phyloP scores from a whole-genome alignment of 2,888 invertebrate genomes.

The Gymnoscelis rufifasciata region DNA sequence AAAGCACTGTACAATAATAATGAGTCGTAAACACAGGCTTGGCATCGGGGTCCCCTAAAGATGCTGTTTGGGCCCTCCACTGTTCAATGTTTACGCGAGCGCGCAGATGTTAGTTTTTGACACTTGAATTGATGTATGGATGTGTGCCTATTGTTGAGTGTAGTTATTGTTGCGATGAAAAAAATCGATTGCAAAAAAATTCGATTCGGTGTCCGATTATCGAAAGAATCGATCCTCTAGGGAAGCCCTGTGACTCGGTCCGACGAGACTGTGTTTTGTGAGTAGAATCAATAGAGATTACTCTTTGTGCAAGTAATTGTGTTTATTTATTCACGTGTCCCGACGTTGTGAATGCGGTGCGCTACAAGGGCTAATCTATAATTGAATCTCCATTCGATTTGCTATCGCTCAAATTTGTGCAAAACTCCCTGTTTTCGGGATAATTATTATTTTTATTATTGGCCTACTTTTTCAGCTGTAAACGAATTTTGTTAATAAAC shows the following conservation, averaged over 20 bases:
- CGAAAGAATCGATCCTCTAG: constrained; percentile 54
- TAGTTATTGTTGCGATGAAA: constrained; percentile 61
- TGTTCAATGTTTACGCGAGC: constrained; percentile 66
- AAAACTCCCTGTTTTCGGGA: constrained; percentile 39
- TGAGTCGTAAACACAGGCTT: constrained; percentile 74
- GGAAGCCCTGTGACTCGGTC: constrained; percentile 53
- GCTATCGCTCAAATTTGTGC: constrained; percentile 61
- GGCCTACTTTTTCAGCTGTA: constrained; percentile 25
- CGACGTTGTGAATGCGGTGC: constrained; percentile 68
- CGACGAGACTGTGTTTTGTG: constrained; percentile 54
- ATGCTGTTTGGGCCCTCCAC: constrained; percentile 57
- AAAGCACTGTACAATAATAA: constrained; percentile 73
- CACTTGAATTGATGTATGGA: constrained; percentile 78
- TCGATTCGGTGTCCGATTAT: constrained; percentile 59
- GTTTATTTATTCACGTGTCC: constrained; percentile 78
- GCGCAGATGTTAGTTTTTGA: constrained; percentile 80
- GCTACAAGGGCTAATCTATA: constrained; percentile 74
- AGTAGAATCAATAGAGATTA: constrained; percentile 70
- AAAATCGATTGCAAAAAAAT: constrained; percentile 63
- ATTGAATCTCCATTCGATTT: constrained; percentile 75
- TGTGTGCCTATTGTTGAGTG: constrained; percentile 69
- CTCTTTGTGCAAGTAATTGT: constrained; percentile 72
- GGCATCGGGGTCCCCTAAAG: constrained; percentile 60
- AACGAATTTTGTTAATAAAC: not conserved
- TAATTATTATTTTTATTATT: constrained; percentile 32